These are phyloP conservation scores for Cyanoliseus patagonus DNA, from an alignment of 2,113 vertebrate species.

Conservation along the genomic window DNA sequence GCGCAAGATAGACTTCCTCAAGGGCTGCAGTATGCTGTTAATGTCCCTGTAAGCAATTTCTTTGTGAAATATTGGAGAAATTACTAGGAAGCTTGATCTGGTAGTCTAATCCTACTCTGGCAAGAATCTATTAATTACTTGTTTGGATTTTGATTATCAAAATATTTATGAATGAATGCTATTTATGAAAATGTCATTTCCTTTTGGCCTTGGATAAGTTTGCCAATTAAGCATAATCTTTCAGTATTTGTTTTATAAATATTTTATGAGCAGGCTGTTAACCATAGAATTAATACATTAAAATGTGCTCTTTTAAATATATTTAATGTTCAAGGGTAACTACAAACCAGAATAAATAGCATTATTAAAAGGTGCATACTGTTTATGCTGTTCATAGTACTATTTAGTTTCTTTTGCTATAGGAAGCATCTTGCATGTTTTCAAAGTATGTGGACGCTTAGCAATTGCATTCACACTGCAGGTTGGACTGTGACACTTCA, in stretches of 20 bases:
- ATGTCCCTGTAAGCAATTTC: slow-evolving; percentile 89
- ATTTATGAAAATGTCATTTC: slow-evolving; percentile 37
- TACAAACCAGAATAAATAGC: slow-evolving; percentile 25
- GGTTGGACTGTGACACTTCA: slow-evolving; percentile 62
- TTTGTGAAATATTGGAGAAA: slow-evolving; percentile 50
- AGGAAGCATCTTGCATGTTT: slow-evolving; percentile 50
- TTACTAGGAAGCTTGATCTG: slow-evolving; percentile 40
- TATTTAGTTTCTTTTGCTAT: slow-evolving; percentile 50
- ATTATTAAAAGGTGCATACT: slow-evolving; percentile 20
- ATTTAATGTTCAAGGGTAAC: slow-evolving; percentile 47
- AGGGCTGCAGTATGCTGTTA: slow-evolving; percentile 91
- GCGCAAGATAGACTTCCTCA: slow-evolving; percentile 88
- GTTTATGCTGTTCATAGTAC: slow-evolving; percentile 44
- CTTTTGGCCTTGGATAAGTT: slow-evolving; percentile 46
- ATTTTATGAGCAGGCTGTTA: slow-evolving; percentile 55
- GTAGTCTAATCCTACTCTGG: slow-evolving; percentile 58
- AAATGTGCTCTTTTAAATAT: slow-evolving; percentile 29
- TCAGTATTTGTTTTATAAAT: slow-evolving; percentile 59
- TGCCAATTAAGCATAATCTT: slow-evolving; percentile 53
- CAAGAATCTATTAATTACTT: slow-evolving; percentile 61
- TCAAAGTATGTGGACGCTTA: slow-evolving; percentile 45
- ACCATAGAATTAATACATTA: slow-evolving; percentile 25
- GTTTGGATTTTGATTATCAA: slow-evolving; percentile 58
- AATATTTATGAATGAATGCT: slow-evolving; percentile 57
- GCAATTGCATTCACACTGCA: slow-evolving; percentile 66